phyloP scores from a whole-genome alignment of 2,888 invertebrate genomes.

The Erebia aethiops region DNA sequence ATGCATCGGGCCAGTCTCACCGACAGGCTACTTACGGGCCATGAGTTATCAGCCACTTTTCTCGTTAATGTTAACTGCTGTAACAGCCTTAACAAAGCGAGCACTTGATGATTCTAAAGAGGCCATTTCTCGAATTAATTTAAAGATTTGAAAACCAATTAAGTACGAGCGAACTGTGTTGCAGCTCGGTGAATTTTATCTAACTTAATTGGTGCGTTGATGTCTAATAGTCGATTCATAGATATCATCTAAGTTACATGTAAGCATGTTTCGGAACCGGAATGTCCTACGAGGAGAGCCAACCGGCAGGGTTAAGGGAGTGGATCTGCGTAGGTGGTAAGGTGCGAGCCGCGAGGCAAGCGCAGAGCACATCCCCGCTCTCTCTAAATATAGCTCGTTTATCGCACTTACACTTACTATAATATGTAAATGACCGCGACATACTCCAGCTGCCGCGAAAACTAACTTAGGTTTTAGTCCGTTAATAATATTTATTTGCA shows the following conservation, averaged over 20 bases:
- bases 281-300: constrained; percentile 36
- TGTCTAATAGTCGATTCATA: constrained; percentile 38
- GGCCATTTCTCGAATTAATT: constrained; percentile 16
- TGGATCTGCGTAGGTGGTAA: constrained; percentile 58
- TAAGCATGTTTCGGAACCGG: constrained; percentile 28
- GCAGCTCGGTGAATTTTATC: neutral
- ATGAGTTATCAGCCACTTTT: constrained; percentile 77
- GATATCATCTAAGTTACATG: constrained; percentile 25
- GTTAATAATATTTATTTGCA: constrained; percentile 52
- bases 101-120: constrained; percentile 55
- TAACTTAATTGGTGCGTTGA: constrained; percentile 40
- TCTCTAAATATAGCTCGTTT: constrained; percentile 80
- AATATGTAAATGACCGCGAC: constrained; percentile 79
- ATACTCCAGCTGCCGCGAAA: constrained; percentile 76
- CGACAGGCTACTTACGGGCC: constrained; percentile 48
- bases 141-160: constrained; percentile 4
- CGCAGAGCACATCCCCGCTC: constrained; percentile 63
- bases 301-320: constrained; percentile 42
- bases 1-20: constrained; percentile 56
- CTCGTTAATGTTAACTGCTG: constrained; percentile 69
- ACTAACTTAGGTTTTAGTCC: constrained; percentile 59
- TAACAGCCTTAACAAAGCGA: constrained; percentile 60
- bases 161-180: neutral
- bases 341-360: constrained; percentile 54
- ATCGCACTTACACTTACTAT: constrained; percentile 65